Evolutionary conservation across 1,140 invertebrate genomes (phyloP).

Genomic region (Musca domestica): DNA sequence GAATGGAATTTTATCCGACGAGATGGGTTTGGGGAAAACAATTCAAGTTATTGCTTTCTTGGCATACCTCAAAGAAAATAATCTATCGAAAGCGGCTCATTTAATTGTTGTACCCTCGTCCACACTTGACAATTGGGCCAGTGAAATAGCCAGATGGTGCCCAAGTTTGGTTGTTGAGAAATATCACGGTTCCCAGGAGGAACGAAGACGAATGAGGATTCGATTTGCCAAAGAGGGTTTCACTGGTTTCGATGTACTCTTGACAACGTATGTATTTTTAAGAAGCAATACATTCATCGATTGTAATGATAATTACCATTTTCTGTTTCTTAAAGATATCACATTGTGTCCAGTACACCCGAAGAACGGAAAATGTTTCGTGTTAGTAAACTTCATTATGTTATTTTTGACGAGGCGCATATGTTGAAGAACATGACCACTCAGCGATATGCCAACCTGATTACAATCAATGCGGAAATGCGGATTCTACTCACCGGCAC

Average conservation of each 20-base stretch:
- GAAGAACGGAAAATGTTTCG: constrained; percentile 92
- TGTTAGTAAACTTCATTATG: constrained; percentile 84
- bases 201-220: constrained; percentile 73
- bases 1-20: constrained; percentile 91
- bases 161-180: constrained; percentile 75
- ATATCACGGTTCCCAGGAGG: constrained; percentile 87
- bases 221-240: constrained; percentile 74
- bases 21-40: constrained; percentile 90
- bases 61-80: constrained; percentile 78
- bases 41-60: constrained; percentile 89
- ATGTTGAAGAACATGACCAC: constrained; percentile 98
- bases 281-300: background rate
- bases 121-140: constrained; percentile 88
- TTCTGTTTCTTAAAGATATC: constrained; percentile 57
- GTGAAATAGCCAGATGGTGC: constrained; percentile 82
- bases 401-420: constrained; percentile 96
- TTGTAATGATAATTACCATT: background rate
- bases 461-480: constrained; percentile 82
- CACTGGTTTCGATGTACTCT: constrained; percentile 76
- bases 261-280: constrained; percentile 70
- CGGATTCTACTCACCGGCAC: constrained; percentile 87
- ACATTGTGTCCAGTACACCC: constrained; percentile 73
- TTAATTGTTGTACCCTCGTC: constrained; percentile 90
- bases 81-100: constrained; percentile 71
- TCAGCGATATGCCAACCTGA: constrained; percentile 82